Evolutionary conservation across 2,888 invertebrate genomes (phyloP).

Genomic region (Listrodromus nycthemerus): DNA sequence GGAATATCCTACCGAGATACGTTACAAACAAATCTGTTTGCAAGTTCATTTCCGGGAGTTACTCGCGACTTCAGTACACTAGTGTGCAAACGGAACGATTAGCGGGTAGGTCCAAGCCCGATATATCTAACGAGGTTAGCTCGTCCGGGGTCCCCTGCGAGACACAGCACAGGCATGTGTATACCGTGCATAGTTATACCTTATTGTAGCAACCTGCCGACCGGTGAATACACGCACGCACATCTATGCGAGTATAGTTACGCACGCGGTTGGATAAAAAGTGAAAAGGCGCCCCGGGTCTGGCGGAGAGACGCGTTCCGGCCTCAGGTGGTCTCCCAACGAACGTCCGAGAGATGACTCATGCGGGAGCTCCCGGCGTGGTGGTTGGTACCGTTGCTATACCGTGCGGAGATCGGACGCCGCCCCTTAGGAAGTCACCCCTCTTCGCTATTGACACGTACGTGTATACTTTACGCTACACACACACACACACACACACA

Average conservation of each 20-base stretch:
- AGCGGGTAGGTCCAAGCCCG: conserved; percentile 55
- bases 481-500: background rate
- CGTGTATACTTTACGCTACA: conserved; percentile 23
- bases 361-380: conserved; percentile 65
- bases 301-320: conserved; percentile 56
- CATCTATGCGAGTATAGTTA: conserved; percentile 20
- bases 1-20: background rate
- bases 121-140: conserved; percentile 80
- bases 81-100: conserved; percentile 56
- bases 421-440: conserved; percentile 78
- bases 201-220: conserved; percentile 9
- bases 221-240: conserved; percentile 10
- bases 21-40: conserved; percentile 43
- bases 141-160: conserved; percentile 69
- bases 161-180: conserved; percentile 22
- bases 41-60: conserved; percentile 26
- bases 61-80: conserved; percentile 27
- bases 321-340: conserved; percentile 54
- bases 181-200: background rate
- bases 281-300: conserved; percentile 60
- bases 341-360: conserved; percentile 71
- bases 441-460: conserved; percentile 66
- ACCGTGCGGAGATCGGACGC: conserved; percentile 65
- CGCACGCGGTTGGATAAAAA: conserved; percentile 26
- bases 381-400: conserved; percentile 67